Evolutionary conservation across 2,888 invertebrate species (phyloP), one percentile per base, ranked within the genome.

Genomic region (Epinotia demarniana): DNA sequence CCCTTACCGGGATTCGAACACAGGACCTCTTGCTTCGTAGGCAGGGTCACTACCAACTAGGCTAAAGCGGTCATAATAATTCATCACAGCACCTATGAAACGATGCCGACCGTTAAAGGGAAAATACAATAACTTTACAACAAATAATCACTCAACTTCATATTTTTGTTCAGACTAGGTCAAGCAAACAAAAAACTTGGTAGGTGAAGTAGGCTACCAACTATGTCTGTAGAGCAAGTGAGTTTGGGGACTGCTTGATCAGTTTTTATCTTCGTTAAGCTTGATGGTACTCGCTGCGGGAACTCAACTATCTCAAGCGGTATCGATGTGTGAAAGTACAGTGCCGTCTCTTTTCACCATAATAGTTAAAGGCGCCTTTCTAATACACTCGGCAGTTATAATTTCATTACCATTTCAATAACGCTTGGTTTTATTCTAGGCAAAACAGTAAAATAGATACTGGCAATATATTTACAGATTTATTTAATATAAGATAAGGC

Each of bases 301-400:
- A 46, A 43, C 58, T 71, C 27, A 18, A 73, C 69, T 66, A 46
- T 43, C 58, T 71, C 53, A 23, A 73, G 68, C 57, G 64, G 70
- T 60, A 74, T 71, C 62, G 58, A 27, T 69, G 71, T 66, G 73
- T 77, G 77, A 77, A 76, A 77, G 73, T 75, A 53, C 61, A 73
- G 55, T 62, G 66, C 71, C 46, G 57, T 75, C 71, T 72, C 71
- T 67, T 66, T 75, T 46, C 27, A 33, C n/a, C 67, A 55, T 72
- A 57, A 71, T 66, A 75, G 75, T 39, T 16, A 57, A 43, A 57
- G 46, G 43, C 27, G 18, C 66, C 75, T 75, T 75, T 75, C 75
- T 75, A 75, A 75, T 75, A 70, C 66, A 49, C 71, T 33, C 61
- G 57, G 62, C 73, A 27, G 71, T 67, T 61, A 71, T 62, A 43